Evolutionary conservation across 2,888 invertebrate species (phyloP), one percentile per base, ranked within the genome.

Genomic region (Perizoma flavofasciatum): DNA sequence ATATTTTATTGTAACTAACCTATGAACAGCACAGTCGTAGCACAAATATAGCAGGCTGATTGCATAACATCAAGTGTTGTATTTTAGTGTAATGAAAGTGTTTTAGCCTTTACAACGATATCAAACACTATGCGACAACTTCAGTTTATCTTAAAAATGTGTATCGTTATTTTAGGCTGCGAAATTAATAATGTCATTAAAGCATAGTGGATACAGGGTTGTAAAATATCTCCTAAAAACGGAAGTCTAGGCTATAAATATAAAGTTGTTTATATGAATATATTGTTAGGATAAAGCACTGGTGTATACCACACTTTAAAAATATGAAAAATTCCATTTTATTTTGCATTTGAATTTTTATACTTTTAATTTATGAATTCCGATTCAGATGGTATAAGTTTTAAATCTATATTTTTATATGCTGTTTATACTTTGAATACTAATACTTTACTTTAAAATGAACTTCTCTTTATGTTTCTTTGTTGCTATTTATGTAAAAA

Each of bases 191-290:
- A 82, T 82, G 86, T 85, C 86, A 85, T 87, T 82, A 83, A 83
- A 83, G 83, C 88, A 88, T 91, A 90, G 91, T 90, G 92, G 88
- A 88, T 86, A 92, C 92, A 92, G 92, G 92, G 92, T 92, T 92
- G 91, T 90, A 89, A 88, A 89, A 90, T 92, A 91, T 92, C 88
- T 91, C 86, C 86, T 88, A 87, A 90, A 83, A 83, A 82, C 70
- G 73, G 81, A 82, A 80, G 79, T 83, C 76, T 89, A 90, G 88
- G 84, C 80, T 85, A 79, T 64, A 85, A 85, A 83, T 85, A 79
- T 64, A 85, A 85, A 83, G 85, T 89, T 89, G 88, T 91, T 88
- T 90, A 85, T 88, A 89, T 86, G 75, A 86, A 85, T 88, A 84
- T 89, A 88, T 86, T 83, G 80, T 83, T 89, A 88, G 85, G 88